Conservation (phyloP, 2,113 vertebrate genomes). For the Diphyllodes magnificus region DNA sequence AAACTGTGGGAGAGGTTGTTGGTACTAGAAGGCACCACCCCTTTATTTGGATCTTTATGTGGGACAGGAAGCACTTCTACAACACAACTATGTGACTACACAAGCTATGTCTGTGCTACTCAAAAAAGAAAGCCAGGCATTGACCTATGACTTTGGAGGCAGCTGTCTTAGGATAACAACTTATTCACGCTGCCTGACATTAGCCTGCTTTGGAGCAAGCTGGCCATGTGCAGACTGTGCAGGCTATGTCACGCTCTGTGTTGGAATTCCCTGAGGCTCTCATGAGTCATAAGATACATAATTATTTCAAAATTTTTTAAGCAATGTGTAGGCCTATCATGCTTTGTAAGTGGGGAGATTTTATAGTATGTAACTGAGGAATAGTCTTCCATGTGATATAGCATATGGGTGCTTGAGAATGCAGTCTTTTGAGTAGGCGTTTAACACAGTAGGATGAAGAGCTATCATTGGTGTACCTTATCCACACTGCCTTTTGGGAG, state of each 20-base stretch:
- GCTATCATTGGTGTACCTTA: neutral
- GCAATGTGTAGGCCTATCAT: neutral
- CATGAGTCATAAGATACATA: neutral
- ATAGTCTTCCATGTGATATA: neutral
- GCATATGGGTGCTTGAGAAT: neutral
- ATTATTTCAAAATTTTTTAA: neutral
- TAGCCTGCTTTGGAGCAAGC: neutral
- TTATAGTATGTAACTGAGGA: neutral
- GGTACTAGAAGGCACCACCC: neutral
- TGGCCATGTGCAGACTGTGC: neutral
- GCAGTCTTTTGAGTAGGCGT: neutral
- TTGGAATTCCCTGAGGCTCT: neutral
- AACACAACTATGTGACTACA: accelerated
- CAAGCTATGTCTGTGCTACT: neutral
- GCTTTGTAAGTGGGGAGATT: neutral
- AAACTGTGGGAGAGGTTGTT: neutral
- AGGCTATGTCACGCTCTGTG: accelerated
- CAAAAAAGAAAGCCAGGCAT: neutral
- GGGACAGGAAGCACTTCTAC: neutral
- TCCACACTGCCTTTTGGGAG: neutral
- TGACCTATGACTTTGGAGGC: neutral
- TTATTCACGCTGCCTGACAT: neutral
- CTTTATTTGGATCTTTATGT: neutral
- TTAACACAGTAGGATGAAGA: neutral
- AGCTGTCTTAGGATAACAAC: neutral